Conservation (phyloP, 1,140 invertebrate genomes). For the Aphelinus certus region DNA sequence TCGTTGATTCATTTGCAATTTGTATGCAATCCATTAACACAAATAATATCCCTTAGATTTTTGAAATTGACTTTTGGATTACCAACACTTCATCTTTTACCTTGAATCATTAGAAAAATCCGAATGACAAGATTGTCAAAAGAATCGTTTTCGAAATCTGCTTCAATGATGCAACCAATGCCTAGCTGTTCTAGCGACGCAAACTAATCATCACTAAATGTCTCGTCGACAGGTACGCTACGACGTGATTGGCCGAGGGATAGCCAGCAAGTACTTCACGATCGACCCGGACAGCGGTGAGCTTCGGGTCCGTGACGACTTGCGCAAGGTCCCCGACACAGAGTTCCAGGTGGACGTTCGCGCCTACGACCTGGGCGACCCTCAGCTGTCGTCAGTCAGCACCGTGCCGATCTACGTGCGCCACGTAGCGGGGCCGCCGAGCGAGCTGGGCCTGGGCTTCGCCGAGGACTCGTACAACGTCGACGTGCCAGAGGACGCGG, state of each 20-base stretch:
- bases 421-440: slow-evolving; percentile 74
- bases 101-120: no score
- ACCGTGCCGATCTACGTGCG: slow-evolving; percentile 85
- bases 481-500: slow-evolving; percentile 80
- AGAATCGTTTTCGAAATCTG: no score
- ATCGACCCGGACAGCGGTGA: slow-evolving; percentile 85
- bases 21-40: no score
- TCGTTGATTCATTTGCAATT: no score
- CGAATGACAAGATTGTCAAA: no score
- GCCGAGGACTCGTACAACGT: slow-evolving; percentile 84
- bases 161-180: no score
- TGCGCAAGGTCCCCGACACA: slow-evolving; percentile 84
- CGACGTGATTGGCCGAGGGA: slow-evolving; percentile 82
- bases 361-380: slow-evolving; percentile 88
- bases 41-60: no score
- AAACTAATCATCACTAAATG: no score
- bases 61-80: no score
- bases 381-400: slow-evolving; percentile 80
- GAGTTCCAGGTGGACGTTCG: slow-evolving; percentile 88
- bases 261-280: slow-evolving; percentile 84
- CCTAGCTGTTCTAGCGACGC: no score
- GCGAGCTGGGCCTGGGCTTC: slow-evolving; percentile 81
- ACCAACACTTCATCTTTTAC: no score
- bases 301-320: slow-evolving; percentile 80
- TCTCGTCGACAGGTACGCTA: slow-evolving; percentile 70